These are phyloP conservation scores for Mesorhabditis spiculigera DNA, from an alignment of 2,888 invertebrate genomes.

Conservation along the genomic window DNA sequence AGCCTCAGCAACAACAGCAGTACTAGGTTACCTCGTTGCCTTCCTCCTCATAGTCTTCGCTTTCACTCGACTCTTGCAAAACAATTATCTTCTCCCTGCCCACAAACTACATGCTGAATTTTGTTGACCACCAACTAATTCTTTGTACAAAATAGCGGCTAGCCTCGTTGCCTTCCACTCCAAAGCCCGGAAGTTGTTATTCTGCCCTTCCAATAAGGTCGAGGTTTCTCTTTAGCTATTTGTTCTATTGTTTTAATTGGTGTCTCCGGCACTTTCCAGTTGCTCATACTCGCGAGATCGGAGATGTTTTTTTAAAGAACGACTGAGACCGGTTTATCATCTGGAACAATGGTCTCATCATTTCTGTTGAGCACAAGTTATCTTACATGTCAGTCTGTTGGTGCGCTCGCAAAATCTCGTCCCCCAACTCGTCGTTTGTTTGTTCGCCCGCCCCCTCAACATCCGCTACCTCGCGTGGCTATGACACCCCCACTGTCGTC, in stretches of 20 bases:
- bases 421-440: not conserved
- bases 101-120: conserved; percentile 6
- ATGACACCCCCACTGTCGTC: conserved; percentile 8
- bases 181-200: not conserved
- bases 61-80: not conserved
- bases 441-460: conserved; percentile 3
- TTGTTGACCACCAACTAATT: not conserved
- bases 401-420: conserved; percentile 6
- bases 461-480: conserved; percentile 7
- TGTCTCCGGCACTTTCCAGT: not conserved
- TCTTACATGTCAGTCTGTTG: not conserved
- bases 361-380: not conserved
- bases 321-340: conserved; percentile 3
- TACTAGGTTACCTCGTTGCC: conserved; percentile 18
- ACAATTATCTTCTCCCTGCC: not conserved
- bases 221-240: not conserved
- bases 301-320: not conserved
- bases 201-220: not conserved
- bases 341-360: not conserved
- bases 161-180: not conserved
- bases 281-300: conserved; percentile 1
- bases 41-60: not conserved
- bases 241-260: not conserved
- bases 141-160: conserved; percentile 1
- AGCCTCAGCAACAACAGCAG: conserved; percentile 35